These are phyloP conservation scores for Pelochelys cantorii DNA, from an alignment of 2,797 vertebrate species.

Conservation along the genomic window DNA sequence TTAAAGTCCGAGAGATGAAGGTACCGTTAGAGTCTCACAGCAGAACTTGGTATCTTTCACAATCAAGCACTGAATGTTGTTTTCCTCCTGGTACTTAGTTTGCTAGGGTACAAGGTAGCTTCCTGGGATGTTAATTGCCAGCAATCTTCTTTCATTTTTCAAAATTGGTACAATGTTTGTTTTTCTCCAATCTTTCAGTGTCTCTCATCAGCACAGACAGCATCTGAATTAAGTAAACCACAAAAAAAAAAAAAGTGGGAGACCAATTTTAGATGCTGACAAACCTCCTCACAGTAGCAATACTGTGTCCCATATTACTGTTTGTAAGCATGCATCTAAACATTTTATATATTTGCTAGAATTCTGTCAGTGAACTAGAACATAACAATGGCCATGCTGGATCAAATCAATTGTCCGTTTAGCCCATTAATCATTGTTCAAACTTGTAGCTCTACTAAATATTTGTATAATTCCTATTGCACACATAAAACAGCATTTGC, in stretches of 20 bases:
- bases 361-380: neutral
- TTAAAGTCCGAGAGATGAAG: neutral
- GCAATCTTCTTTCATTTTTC: neutral
- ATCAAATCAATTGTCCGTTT: fast-evolving
- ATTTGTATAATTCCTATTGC: fast-evolving
- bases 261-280: fast-evolving
- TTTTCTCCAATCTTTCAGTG: neutral
- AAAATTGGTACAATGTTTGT: neutral
- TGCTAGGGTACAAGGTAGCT: neutral
- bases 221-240: neutral
- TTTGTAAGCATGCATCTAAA: neutral
- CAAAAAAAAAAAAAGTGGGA: neutral
- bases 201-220: neutral
- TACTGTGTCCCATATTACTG: neutral
- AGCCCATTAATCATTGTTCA: fast-evolving
- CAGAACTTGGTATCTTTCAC: neutral
- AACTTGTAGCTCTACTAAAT: neutral
- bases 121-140: neutral
- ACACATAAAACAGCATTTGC: neutral
- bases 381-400: neutral
- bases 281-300: neutral
- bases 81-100: neutral
- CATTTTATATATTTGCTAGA: neutral
- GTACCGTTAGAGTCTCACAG: neutral
- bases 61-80: fast-evolving